Evolutionary conservation across 2,888 invertebrate genomes (phyloP), one percentile per base, ranked within the genome.

Genomic region (Pasiphila rectangulata): DNA sequence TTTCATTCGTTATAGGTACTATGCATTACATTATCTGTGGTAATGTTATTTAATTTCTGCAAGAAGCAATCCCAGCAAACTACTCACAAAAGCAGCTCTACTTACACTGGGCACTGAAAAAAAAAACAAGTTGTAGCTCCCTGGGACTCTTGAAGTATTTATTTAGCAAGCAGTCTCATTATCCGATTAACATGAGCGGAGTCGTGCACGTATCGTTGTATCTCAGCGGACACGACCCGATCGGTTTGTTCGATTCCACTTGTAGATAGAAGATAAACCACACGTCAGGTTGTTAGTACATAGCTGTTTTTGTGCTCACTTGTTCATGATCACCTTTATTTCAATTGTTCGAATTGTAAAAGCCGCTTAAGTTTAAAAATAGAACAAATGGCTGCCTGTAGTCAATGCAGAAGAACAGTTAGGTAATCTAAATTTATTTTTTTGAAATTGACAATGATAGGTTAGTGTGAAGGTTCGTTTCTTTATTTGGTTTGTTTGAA

Each of bases 111-210:
- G 19, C 20, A 38, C 17, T 29, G 19, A 27, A 39, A 30, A 40
- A 10, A 13, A 9, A 17, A 17, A 43, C 20, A 20, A 29, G 39
- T 39, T 4, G 13, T 27, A 5, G 17, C 3, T 29, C 16, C 27
- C 27, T 13, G 27, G 24, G 39, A 17, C 21, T 21, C 23, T 39
- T 32, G 13, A 15, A 16, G 17, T 32, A 32, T 32, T 40, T 40
- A 29, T 23, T 32, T 34, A 35, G 34, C 24, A 29, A 42, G 35
- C n/a, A 36, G 29, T 46, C 53, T 43, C 51, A 54, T 42, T 71
- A 75, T 75, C 56, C 65, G 65, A 75, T 79, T 75, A 69, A 64
- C 74, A 79, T 78, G 64, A 69, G 63, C 64, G 57, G 63, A 63
- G 62, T 29, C 27, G 61, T 57, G 57, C 56, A 25, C 39, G 46